Conservation (phyloP, 2,888 invertebrate species). For the Nemurella pictetii region DNA sequence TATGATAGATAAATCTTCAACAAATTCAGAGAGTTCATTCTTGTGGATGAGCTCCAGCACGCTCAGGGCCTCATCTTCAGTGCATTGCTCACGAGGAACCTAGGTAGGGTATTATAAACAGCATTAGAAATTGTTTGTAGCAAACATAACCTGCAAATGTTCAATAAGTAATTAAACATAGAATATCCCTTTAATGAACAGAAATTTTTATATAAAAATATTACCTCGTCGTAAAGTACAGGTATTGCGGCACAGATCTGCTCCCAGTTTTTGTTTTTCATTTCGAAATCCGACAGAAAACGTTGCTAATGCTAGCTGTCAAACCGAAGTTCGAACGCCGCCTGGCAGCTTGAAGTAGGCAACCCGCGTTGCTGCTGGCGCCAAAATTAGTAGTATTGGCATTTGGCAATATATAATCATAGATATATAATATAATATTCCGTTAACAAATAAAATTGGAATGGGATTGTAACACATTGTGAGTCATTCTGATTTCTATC, state of each 20-base stretch:
- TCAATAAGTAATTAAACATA: not conserved
- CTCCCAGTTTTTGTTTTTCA: slow-evolving; percentile 19
- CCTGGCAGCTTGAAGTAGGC: too few species aligned
- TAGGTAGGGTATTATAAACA: not conserved
- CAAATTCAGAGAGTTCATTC: slow-evolving; percentile 6
- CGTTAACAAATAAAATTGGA: too few species aligned
- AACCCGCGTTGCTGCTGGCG: too few species aligned
- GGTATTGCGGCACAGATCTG: slow-evolving; percentile 37
- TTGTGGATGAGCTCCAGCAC: slow-evolving; percentile 26
- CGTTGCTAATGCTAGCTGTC: not conserved
- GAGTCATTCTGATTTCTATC: too few species aligned
- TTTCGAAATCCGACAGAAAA: not conserved
- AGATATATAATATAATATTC: too few species aligned
- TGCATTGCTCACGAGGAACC: not conserved
- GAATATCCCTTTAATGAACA: too few species aligned
- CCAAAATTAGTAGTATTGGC: too few species aligned
- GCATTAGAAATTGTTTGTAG: too few species aligned
- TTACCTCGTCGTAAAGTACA: slow-evolving; percentile 34
- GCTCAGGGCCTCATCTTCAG: slow-evolving; percentile 20
- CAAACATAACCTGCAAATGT: not conserved
- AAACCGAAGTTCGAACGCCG: too few species aligned
- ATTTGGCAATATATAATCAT: too few species aligned
- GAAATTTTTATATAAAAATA: not conserved
- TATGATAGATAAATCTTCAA: slow-evolving; percentile 53
- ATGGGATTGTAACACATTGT: too few species aligned